Conservation (phyloP, 2,888 invertebrate species). For the Venusia cambrica region DNA sequence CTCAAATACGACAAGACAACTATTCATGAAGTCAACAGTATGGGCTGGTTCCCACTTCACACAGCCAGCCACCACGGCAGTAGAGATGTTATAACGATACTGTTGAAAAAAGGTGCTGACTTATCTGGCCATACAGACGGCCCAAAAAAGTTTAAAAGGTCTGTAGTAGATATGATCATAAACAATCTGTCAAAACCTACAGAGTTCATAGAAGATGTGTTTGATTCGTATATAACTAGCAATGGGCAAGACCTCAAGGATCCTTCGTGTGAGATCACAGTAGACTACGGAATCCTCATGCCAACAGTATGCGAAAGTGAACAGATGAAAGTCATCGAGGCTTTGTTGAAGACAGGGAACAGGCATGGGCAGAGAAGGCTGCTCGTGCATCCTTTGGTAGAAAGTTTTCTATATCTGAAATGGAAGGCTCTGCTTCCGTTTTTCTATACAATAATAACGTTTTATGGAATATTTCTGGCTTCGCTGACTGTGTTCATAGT, state of each 20-base stretch:
- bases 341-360: slow-evolving; percentile 46
- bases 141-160: slow-evolving; percentile 45
- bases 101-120: slow-evolving; percentile 37
- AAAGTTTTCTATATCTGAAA: slow-evolving; percentile 58
- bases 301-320: slow-evolving; percentile 32
- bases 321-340: slow-evolving; percentile 19
- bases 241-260: slow-evolving; percentile 56
- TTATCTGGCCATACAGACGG: slow-evolving; percentile 42
- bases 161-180: slow-evolving; percentile 50
- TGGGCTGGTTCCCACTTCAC: slow-evolving; percentile 60
- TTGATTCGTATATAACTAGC: slow-evolving; percentile 62
- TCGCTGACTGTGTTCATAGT: slow-evolving; percentile 60
- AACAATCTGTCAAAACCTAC: slow-evolving; percentile 63
- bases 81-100: slow-evolving; percentile 73
- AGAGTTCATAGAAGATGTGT: slow-evolving; percentile 63
- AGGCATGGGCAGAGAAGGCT: slow-evolving; percentile 44
- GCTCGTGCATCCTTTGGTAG: slow-evolving; percentile 58
- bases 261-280: slow-evolving; percentile 47
- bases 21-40: slow-evolving; percentile 64
- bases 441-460: slow-evolving; percentile 46
- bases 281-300: slow-evolving; percentile 50
- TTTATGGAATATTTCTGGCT: slow-evolving; percentile 51
- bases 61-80: slow-evolving; percentile 79
- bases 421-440: slow-evolving; percentile 54
- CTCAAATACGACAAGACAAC: slow-evolving; percentile 61